Conservation (phyloP, 2,797 vertebrate genomes). For the Coracias cyanogaster region DNA sequence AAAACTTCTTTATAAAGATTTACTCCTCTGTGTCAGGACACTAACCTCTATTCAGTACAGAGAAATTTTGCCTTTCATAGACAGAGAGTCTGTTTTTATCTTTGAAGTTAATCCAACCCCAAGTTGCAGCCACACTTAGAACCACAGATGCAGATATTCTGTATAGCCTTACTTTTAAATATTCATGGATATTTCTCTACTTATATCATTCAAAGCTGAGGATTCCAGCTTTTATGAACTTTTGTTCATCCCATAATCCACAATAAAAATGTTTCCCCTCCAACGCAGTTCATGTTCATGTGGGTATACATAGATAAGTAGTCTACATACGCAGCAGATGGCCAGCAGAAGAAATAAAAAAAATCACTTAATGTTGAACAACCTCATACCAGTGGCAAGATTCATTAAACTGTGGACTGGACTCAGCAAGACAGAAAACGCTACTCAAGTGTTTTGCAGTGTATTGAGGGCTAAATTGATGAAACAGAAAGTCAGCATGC, state of each 20-base stretch:
- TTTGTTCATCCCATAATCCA: background rate
- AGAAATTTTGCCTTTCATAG: constrained; percentile 6
- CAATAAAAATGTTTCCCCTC: background rate
- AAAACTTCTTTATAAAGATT: constrained; percentile 49
- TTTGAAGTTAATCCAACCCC: constrained; percentile 68
- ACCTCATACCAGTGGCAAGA: background rate
- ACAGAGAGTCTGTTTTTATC: constrained; percentile 72
- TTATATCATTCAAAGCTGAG: background rate
- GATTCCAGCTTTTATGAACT: background rate
- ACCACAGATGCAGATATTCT: constrained; percentile 68
- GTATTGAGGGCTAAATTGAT: background rate
- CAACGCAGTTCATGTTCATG: background rate
- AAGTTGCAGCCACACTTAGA: constrained; percentile 51
- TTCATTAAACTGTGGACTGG: constrained; percentile 13
- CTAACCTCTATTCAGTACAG: constrained; percentile 69
- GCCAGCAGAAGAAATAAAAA: constrained; percentile 7
- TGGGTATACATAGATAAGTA: background rate
- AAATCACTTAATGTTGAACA: constrained; percentile 12
- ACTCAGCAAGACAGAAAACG: constrained; percentile 43
- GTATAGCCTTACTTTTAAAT: constrained; percentile 69
- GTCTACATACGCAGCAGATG: background rate
- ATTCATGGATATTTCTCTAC: background rate
- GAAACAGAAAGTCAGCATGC: constrained; percentile 1
- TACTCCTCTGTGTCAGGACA: constrained; percentile 49
- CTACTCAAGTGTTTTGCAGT: background rate